Evolutionary conservation across 2,113 vertebrate species (phyloP).

Genomic region (Microtus pennsylvanicus): DNA sequence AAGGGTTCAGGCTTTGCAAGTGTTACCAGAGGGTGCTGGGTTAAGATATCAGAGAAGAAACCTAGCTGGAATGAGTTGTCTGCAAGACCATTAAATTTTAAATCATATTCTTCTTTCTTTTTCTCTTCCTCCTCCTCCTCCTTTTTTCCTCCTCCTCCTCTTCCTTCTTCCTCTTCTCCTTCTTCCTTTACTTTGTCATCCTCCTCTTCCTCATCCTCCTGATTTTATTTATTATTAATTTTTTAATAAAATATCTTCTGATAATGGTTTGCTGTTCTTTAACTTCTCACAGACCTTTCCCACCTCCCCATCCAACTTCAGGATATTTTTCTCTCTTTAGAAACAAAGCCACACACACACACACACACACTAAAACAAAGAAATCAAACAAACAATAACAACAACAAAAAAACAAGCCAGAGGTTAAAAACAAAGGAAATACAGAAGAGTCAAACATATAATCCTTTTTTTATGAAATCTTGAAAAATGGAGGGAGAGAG

Average conservation of each 20-base stretch:
- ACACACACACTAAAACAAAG: background rate
- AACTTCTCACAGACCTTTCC: background rate
- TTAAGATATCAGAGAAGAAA: background rate
- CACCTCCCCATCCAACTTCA: background rate
- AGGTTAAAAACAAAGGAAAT: background rate
- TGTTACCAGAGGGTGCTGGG: too few species aligned
- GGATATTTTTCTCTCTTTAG: background rate
- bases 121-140: background rate
- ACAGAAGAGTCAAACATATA: background rate
- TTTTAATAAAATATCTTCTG: background rate
- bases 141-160: fast-evolving
- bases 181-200: background rate
- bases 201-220: background rate
- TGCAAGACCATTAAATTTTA: background rate
- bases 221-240: background rate
- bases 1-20: background rate
- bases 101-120: background rate
- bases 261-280: background rate
- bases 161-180: fast-evolving
- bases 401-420: background rate
- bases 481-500: background rate
- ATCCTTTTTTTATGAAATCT: background rate
- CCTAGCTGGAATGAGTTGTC: background rate
- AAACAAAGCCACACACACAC: background rate
- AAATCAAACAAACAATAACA: background rate